Base-by-base conservation (phyloP, 2,888 invertebrate species). In the Leucania comma region DNA sequence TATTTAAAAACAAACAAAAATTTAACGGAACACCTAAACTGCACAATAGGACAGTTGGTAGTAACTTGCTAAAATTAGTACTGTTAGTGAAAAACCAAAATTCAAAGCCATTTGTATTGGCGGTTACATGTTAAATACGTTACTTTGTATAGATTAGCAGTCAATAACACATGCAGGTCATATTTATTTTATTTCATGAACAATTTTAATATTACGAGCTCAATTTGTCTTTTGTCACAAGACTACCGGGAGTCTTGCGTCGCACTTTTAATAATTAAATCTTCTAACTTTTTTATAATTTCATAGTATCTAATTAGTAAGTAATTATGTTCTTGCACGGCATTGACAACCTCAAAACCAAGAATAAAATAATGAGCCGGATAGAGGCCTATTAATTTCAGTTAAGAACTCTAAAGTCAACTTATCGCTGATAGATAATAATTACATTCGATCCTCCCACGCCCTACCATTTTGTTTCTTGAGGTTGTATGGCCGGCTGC, bases 381-480 rank as follows among this genome's bases (percentile, higher is more conserved):
- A 50, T 64, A 17, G 2, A 62, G 3, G 51, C 48, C 48, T 60
- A 70, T 60, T 66, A 60, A 66, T 68, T 69, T 77, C 58, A 72
- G 24, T 29, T 61, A 70, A 74, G 79, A 79, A 80, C 78, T 78
- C 69, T 73, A 73, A 80, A 83, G 72, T 68, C 29, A 76, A 70
- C 50, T 14, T 64, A 76, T 77, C 64, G 77, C 80, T 76, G 72
- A 75, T 72, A 61, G 51, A 63, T 64, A 63, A 70, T 70, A n/a
- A n/a, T n/a, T n/a, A n/a, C n/a, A 80, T 85, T 84, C 57, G 1
- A 71, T 84, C 57, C 14, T 87, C 75, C 62, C 87, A 89, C 88
- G 87, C 89, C 89, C 88, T 89, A 80, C 90, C 88, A 86, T 81
- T 79, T 82, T 73, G 68, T 72, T 74, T 74, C 50, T 60, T 80